Evolutionary conservation across 2,113 vertebrate genomes (phyloP), one percentile per base, ranked within the genome.

Genomic region (Laticauda laticaudata): DNA sequence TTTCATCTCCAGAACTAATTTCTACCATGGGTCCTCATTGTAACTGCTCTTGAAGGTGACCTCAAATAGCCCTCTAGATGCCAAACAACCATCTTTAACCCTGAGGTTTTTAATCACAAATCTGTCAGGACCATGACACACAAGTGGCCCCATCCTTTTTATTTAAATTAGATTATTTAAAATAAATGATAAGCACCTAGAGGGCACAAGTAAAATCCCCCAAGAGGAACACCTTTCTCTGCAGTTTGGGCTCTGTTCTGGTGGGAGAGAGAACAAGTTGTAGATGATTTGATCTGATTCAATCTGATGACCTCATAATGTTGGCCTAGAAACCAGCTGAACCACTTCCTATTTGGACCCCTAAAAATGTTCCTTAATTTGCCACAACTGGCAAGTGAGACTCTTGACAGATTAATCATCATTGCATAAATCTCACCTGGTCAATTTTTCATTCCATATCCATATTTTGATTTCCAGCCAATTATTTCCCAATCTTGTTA

Each of bases 401-500:
- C 92, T 92, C 48, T 92, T 93, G 87, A 86, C 89, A 75, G 3
- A 53, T 90, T 90, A 93, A 90, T 88, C 93, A 4, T 15, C 12
- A 29, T 14, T 85, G 90, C 86, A 81, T 55, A 45, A 93, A 29
- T 88, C 0, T 93, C 91, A 15, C 5, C 75, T 90, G 87, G 15
- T 92, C 1, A 0, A 53, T n/a, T 88, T 18, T 95, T 91, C 11
- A 6, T 87, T 91, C 75, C 26, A 23, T 0, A 53, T 18, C 64
- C 23, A 53, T 0, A 56, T 23, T 89, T 95, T 90, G 89, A 45
- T 85, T 87, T 87, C 55, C 34, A 54, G 2, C 64, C 88, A 10
- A 18, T 93, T 95, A 54, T 91, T 94, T 94, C 64, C 94, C 59
- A 90, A 89, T 23, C 39, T 57, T 26, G 55, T 92, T 91, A 94